Conservation (phyloP, 2,888 invertebrate species). For the Pemphredon lugubris region DNA sequence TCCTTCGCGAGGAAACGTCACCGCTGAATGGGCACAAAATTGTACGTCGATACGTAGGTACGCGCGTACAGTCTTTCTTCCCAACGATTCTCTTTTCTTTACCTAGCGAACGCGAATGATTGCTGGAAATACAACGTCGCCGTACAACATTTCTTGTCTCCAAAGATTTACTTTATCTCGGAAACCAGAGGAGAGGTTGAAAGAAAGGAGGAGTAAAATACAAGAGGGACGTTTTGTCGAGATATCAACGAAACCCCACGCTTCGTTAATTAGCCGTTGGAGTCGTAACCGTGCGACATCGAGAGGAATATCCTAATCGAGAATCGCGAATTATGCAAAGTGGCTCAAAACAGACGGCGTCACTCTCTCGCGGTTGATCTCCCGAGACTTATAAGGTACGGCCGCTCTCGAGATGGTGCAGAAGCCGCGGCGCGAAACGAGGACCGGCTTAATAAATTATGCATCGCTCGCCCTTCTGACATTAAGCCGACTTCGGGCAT, state of each 20-base stretch:
- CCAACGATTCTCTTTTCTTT: too few relatives aligned
- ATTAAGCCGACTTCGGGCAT: slow-evolving; percentile 66
- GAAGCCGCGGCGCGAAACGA: slow-evolving; percentile 54
- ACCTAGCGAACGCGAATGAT: too few relatives aligned
- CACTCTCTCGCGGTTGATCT: slow-evolving; percentile 20
- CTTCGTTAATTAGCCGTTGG: background rate
- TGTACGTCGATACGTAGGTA: too few relatives aligned
- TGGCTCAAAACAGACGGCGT: background rate
- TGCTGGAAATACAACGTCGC: too few relatives aligned
- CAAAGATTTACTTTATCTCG: too few relatives aligned
- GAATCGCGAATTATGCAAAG: slow-evolving; percentile 3
- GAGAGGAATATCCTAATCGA: slow-evolving; percentile 8
- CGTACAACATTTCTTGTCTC: too few relatives aligned
- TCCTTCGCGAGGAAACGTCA: too few relatives aligned
- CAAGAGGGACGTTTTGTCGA: too few relatives aligned
- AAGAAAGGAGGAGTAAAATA: too few relatives aligned
- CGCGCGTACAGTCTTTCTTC: too few relatives aligned
- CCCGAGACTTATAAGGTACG: slow-evolving; percentile 16
- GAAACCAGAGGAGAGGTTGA: too few relatives aligned
- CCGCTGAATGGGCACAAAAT: too few relatives aligned
- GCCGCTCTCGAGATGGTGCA: slow-evolving; percentile 24
- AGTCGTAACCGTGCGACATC: background rate
- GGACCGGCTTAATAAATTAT: slow-evolving; percentile 70
- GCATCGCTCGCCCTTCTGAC: slow-evolving; percentile 72
- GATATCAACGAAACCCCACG: background rate